A percentile compares a stretch with the other conserved stretches of the same genome.
Evolutionary conservation across 1,140 invertebrate genomes (phyloP).

Genomic region (Grapholita molesta): DNA sequence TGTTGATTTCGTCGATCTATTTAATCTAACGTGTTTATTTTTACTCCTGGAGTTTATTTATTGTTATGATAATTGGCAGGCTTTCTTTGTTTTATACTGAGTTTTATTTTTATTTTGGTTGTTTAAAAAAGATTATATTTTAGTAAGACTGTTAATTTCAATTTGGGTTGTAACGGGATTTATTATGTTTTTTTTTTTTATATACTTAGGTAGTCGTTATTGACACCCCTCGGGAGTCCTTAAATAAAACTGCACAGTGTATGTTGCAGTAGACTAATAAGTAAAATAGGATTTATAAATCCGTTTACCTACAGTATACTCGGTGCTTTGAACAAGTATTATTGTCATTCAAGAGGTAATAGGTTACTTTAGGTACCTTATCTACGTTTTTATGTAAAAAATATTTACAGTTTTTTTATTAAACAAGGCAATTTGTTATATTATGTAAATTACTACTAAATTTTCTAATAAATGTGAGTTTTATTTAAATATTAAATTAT

Average conservation of each 20-base stretch:
- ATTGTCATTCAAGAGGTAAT: conserved; percentile 28
- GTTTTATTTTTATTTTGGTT: not conserved
- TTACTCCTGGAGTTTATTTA: conserved; percentile 20
- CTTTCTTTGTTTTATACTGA: conserved; percentile 37
- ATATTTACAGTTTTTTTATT: not conserved
- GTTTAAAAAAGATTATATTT: not conserved
- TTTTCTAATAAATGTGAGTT: conserved; percentile 62
- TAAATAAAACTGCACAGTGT: conserved; percentile 14
- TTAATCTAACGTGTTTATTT: conserved; percentile 24
- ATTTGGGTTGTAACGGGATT: not conserved
- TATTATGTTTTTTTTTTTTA: not conserved
- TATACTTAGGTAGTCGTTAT: not conserved
- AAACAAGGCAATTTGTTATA: conserved; percentile 30
- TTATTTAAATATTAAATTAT: conserved; percentile 34
- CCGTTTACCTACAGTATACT: conserved; percentile 23
- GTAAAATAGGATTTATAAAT: not conserved
- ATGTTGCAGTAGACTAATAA: conserved; percentile 1
- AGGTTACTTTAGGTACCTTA: not conserved
- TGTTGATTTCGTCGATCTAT: conserved; percentile 43
- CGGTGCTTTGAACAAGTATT: conserved; percentile 56
- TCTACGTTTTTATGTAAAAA: not conserved
- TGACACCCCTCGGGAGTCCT: not conserved
- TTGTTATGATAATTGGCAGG: conserved; percentile 38
- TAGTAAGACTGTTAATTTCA: conserved; percentile 23
- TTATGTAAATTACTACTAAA: conserved; percentile 70